Percentiles rank a stretch among this genome's conserved stretches.
Evolutionary conservation across 2,113 vertebrate genomes (phyloP).

Genomic region (Okapia johnstoni): DNA sequence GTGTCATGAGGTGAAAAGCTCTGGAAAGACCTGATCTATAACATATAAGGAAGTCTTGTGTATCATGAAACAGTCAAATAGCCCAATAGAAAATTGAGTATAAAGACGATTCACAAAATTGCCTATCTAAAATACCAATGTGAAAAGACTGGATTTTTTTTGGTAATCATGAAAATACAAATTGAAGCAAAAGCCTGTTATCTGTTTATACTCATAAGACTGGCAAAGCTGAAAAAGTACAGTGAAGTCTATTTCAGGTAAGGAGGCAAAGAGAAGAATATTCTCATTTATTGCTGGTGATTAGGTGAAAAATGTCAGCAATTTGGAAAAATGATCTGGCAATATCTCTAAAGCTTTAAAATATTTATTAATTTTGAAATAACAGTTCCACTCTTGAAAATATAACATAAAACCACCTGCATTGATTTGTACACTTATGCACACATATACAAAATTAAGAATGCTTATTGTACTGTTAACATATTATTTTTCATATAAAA

Average conservation of each 20-base stretch:
- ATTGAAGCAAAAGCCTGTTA: neutral
- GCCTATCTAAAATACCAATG: neutral
- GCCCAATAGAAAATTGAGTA: neutral
- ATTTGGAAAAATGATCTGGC: neutral
- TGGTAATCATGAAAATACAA: neutral
- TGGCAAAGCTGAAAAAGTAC: neutral
- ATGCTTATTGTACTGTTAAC: neutral
- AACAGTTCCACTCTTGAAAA: neutral
- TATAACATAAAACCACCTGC: neutral
- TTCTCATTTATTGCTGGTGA: neutral
- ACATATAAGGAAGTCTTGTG: neutral
- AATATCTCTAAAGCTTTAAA: neutral
- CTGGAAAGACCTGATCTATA: neutral
- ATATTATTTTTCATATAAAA: neutral
- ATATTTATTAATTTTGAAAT: neutral
- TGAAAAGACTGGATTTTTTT: neutral
- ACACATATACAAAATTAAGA: neutral
- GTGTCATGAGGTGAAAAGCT: neutral
- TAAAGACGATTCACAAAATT: neutral
- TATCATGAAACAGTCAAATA: neutral
- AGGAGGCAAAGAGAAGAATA: neutral
- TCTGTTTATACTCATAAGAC: neutral
- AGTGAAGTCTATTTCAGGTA: neutral
- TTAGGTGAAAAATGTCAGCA: neutral
- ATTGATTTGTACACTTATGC: neutral